Conservation (phyloP, 2,888 invertebrate species). For the Cephus pygmeus region DNA sequence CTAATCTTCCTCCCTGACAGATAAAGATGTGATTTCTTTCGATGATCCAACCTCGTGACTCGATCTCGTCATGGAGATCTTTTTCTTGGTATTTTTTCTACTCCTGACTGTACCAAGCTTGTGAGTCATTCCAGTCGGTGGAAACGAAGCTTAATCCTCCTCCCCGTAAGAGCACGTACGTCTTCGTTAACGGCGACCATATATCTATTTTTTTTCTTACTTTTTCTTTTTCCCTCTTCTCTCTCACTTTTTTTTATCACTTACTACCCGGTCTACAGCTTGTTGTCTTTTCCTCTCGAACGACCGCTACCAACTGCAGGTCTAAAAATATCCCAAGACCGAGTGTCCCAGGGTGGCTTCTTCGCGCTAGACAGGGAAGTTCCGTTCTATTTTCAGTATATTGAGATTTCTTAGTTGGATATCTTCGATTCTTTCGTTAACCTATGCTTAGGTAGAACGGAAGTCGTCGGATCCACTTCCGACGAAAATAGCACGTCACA, state of each 20-base stretch:
- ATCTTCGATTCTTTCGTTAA: neutral
- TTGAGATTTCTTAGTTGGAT: neutral
- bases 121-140: conserved; percentile 19
- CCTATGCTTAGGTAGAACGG: neutral
- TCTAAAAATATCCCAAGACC: neutral
- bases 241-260: neutral
- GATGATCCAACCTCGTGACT: neutral
- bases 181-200: neutral
- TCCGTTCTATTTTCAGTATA: neutral
- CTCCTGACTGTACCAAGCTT: neutral
- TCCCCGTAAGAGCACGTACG: neutral
- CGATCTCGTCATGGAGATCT: neutral
- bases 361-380: neutral
- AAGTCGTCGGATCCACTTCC: conserved; percentile 27
- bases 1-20: neutral
- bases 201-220: neutral
- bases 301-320: neutral
- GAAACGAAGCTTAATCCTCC: neutral
- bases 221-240: neutral
- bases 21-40: neutral
- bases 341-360: neutral
- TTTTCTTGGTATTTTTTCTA: conserved; percentile 7
- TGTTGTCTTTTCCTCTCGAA: neutral
- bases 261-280: neutral
- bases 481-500: conserved; percentile 23